Conservation (phyloP, 1,140 invertebrate species). For the Lineus longissimus region DNA sequence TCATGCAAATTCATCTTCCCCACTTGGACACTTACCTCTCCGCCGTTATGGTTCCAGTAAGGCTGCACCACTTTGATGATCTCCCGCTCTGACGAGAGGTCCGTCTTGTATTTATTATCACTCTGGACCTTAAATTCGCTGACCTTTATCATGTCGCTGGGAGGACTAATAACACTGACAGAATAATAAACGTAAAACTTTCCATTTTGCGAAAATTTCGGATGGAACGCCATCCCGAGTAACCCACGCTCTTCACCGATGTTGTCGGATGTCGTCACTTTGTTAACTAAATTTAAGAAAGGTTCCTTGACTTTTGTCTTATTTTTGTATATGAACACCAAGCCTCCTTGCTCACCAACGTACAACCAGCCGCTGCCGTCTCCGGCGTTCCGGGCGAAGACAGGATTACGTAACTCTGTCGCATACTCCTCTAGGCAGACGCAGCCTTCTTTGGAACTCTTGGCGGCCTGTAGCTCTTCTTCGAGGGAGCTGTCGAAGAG, state of each 20-base stretch:
- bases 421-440: slow-evolving; percentile 38
- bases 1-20: too few relatives aligned
- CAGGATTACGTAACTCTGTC: slow-evolving; percentile 30
- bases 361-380: slow-evolving; percentile 40
- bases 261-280: slow-evolving; percentile 16
- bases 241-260: slow-evolving; percentile 45
- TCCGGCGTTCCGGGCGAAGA: slow-evolving; percentile 34
- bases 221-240: slow-evolving; percentile 45
- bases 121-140: slow-evolving; percentile 36
- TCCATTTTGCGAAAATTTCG: slow-evolving; percentile 33
- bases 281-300: slow-evolving; percentile 29
- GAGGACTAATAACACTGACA: too few relatives aligned
- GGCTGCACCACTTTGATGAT: slow-evolving; percentile 42
- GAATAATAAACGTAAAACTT: slow-evolving; percentile 46
- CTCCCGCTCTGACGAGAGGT: slow-evolving; percentile 28
- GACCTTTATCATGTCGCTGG: slow-evolving; percentile 33
- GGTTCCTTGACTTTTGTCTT: slow-evolving; percentile 21
- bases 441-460: slow-evolving; percentile 34
- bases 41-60: slow-evolving; percentile 48
- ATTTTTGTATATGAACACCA: slow-evolving; percentile 34
- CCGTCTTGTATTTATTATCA: slow-evolving; percentile 27
- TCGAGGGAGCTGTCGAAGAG: slow-evolving; percentile 26
- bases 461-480: slow-evolving; percentile 22
- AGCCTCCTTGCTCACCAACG: slow-evolving; percentile 40
- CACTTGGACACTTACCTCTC: slow-evolving; percentile 36